phyloP scores from a whole-genome alignment of 1,140 invertebrate species.

The Agrilus planipennis region DNA sequence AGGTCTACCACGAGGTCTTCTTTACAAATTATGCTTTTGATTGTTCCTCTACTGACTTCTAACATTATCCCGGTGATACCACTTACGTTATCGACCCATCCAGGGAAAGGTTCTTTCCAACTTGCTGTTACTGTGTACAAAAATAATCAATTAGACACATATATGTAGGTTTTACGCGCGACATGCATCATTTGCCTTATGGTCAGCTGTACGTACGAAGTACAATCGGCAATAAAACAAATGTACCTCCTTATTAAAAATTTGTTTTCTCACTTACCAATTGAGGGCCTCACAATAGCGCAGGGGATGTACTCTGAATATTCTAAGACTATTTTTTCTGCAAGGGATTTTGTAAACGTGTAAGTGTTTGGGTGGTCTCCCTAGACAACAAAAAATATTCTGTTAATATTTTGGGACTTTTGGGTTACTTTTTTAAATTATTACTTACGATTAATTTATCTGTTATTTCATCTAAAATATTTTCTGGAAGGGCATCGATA shows the following conservation, averaged over 20 bases:
- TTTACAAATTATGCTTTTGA: constrained; percentile 71
- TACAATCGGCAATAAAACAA: too few relatives aligned
- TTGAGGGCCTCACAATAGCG: constrained; percentile 85
- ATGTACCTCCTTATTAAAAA: too few relatives aligned
- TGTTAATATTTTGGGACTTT: background rate
- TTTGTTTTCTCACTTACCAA: constrained; percentile 51
- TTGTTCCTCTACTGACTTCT: constrained; percentile 75
- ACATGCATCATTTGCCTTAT: too few relatives aligned
- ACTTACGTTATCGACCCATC: constrained; percentile 94
- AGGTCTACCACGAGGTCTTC: constrained; percentile 64
- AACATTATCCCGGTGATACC: constrained; percentile 68
- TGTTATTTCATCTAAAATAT: constrained; percentile 44
- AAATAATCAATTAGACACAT: too few relatives aligned
- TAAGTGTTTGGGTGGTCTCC: constrained; percentile 80
- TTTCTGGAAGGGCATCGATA: constrained; percentile 44
- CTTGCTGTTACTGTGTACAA: constrained; percentile 66
- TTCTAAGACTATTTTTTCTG: constrained; percentile 60
- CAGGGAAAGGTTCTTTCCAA: constrained; percentile 63
- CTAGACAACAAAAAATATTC: constrained; percentile 20
- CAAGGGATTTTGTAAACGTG: constrained; percentile 75
- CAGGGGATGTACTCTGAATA: constrained; percentile 57
- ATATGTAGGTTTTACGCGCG: too few relatives aligned
- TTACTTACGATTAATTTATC: constrained; percentile 38
- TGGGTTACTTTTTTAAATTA: background rate
- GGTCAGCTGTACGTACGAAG: too few relatives aligned